Base-by-base conservation (phyloP, 2,888 invertebrate genomes). In the Caenorhabditis sp. region DNA sequence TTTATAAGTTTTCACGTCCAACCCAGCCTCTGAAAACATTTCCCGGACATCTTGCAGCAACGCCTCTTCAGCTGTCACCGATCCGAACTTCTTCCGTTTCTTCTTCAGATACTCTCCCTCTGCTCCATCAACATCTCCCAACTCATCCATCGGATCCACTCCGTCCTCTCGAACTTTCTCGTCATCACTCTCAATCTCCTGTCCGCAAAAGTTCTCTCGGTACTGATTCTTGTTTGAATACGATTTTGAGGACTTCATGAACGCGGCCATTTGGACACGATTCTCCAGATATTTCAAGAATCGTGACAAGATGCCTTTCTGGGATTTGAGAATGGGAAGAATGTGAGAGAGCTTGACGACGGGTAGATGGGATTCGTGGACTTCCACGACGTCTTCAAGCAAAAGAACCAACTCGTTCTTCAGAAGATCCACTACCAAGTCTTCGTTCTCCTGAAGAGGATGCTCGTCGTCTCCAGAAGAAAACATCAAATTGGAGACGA, bases 41-140 rank as follows among this genome's bases (percentile, higher is more conserved):
- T 47, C 32, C 37, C 37, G 53, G 8, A 65, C 72, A 20, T 74
- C 72, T 18, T 74, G 47, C 18, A 74, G 20, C 0, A 74, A 35
- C 6, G 35, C 56, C 15, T 74, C 72, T 20, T 74, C 72, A 3
- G 35, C 35, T 11, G 72, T 58, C 4, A 58, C 35, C 2, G 47
- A 32, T 32, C 56, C 62, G 11, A 47, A n/a, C 35, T 61, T 72
- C 18, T 62, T 74, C 13, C 58, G 51, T 20, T 67, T 61, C 40
- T 68, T 76, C n/a, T 61, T 61, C 13, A 76, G 6, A 44, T 67
- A 55, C 35, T 76, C 76, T 60, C 76, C 76, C 22, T 76, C 76
- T 53, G 40, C 67, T 22, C 76, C 76, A 1, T 28, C 76, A 6
- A 76, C 61, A 9, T 76, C 76, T 53, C 76, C 76, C 13, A 76